Base-by-base conservation (phyloP, 2,113 vertebrate species). In the Corythornis madagascariensis region DNA sequence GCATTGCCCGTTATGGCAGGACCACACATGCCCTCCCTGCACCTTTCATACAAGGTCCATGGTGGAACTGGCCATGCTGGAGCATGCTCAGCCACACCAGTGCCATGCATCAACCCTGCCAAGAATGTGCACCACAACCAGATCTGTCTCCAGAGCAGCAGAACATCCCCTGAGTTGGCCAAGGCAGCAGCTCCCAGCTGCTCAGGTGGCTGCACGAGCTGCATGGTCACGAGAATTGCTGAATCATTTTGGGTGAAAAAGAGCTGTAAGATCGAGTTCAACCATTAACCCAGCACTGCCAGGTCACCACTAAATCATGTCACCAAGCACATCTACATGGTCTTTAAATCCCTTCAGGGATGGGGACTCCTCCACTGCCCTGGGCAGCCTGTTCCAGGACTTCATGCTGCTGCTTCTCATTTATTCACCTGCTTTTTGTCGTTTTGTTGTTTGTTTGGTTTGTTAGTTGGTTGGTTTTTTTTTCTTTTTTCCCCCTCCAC, bases 341-440 rank as follows among this genome's bases (percentile, higher is more conserved):
- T 18, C 29, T 55, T 29, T 31, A n/a, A 56, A n/a, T 19, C 55
- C 55, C 17, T n/a, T 18, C 55, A 56, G 17, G 55, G 29, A n/a
- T 56, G 55, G 55, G 55, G 55, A 56, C 55, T n/a, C 29, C 29
- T 19, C 55, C 55, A 55, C 28, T 55, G 53, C 53, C 28, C 16
- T 29, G 53, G 28, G 28, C 53, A 55, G 53, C 53, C 28, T 31
- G 28, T 28, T 29, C 53, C 16, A 55, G 53, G 16, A 16, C 18
- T 79, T 38, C 26, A 26, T 1, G 4, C 78, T 89, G 81, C 81
- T 85, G 71, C 82, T 91, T 89, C 91, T 93, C 85, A 89, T 92
- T 88, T 89, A 74, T 87, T 87, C 91, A 96, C 92, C 92, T 95
- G 92, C 25, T 16, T 70, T 83, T 76, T 71, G 53, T 55, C 19